phyloP scores from a whole-genome alignment of 2,113 vertebrate species.

The Eulemur rufifrons region DNA sequence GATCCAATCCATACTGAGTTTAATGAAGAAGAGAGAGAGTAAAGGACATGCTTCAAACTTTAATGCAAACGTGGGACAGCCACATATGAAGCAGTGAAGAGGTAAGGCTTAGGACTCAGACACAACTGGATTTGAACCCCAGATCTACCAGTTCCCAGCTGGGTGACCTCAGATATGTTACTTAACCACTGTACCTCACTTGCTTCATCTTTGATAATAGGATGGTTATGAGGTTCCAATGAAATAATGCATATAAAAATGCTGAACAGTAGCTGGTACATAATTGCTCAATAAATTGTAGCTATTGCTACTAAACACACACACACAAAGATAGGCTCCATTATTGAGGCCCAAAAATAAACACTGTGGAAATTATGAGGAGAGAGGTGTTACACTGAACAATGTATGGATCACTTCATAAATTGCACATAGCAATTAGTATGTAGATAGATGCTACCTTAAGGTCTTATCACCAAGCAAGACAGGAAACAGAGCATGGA shows the following conservation, averaged over 20 bases:
- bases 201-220: not conserved
- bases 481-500: not conserved
- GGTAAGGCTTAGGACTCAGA: not conserved
- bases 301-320: not conserved
- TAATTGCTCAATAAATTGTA: not conserved
- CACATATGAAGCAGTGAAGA: accelerated
- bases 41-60: not conserved
- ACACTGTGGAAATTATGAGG: not conserved
- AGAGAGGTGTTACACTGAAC: not conserved
- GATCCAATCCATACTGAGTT: not conserved
- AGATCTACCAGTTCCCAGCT: not conserved
- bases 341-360: not conserved
- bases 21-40: not conserved
- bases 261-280: not conserved
- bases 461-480: not conserved
- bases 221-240: not conserved
- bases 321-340: not conserved
- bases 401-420: not conserved
- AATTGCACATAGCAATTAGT: not conserved
- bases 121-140: not conserved
- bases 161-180: not conserved
- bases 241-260: not conserved
- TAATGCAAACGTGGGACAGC: not conserved
- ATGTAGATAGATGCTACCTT: not conserved
- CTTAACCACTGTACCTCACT: not conserved